Evolutionary conservation across 2,113 vertebrate species (phyloP).

Genomic region (Daboia siamensis): DNA sequence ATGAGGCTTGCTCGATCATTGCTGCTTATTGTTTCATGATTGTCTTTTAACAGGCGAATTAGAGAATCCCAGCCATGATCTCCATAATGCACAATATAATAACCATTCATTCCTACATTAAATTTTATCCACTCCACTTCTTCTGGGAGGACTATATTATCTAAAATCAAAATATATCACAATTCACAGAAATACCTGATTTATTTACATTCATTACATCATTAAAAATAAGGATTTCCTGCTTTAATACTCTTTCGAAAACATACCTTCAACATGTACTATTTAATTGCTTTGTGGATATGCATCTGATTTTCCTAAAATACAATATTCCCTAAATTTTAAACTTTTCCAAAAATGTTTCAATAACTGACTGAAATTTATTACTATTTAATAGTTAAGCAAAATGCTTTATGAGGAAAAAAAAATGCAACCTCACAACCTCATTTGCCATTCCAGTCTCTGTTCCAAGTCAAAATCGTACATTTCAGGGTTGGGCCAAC

Average conservation of each 20-base stretch:
- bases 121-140: constrained; percentile 91
- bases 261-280: not conserved
- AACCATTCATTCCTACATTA: constrained; percentile 87
- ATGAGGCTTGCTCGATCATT: constrained; percentile 87
- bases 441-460: not conserved
- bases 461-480: not conserved
- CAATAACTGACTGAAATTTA: not conserved
- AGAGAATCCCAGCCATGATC: constrained; percentile 79
- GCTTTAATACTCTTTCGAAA: not conserved
- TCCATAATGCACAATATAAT: constrained; percentile 90
- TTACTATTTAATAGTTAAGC: not conserved
- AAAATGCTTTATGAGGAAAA: not conserved
- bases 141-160: constrained; percentile 78
- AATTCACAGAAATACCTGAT: constrained; percentile 14
- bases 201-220: not conserved
- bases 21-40: constrained; percentile 77
- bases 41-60: constrained; percentile 72
- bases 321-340: not conserved
- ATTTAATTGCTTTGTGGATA: not conserved
- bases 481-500: not conserved
- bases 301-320: not conserved
- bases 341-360: not conserved
- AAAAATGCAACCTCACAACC: not conserved
- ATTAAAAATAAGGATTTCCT: not conserved
- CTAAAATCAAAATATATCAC: constrained; percentile 63